Evolutionary conservation across 92 coral and sea anemone species (phyloP), one percentile per base, ranked within the genome.

Genomic region (Chrysogorgia sp.): DNA sequence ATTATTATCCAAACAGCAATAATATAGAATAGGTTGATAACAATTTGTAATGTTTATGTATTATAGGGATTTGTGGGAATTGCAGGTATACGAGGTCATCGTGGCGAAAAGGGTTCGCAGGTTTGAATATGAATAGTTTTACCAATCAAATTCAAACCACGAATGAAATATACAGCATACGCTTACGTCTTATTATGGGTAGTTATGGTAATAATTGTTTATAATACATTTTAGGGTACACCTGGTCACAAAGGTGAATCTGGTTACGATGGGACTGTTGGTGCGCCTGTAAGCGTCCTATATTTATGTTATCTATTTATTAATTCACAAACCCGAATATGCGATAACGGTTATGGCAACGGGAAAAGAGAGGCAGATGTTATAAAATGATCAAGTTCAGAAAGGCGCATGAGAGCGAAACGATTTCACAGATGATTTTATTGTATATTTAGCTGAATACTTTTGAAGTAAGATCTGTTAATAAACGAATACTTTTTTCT

Each of bases 271-370:
- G 76, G 76, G 2, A 24, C 25, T 12, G 40, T 24, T 25, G 76
- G 76, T 12, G 40, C 12, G 8, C 43, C 35, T 30, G 76, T 69
- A 69, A 69, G 76, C n/a, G n/a, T n/a, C n/a, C n/a, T n/a, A n/a
- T 29, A 69, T 23, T 19, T 41, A 17, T 40, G 33, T n/a, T 35
- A 12, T 40, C 33, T 28, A 48, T 47, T 25, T 48, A 34, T 2
- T 35, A 21, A 7, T 25, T 28, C n/a, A 61, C 10, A 60, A 34
- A 60, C 32, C 15, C 15, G 22, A 32, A n/a, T n/a, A n/a, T n/a
- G n/a, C n/a, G n/a, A n/a, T n/a, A n/a, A n/a, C n/a, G n/a, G n/a
- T n/a, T n/a, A n/a, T n/a, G n/a, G n/a, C n/a, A n/a, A n/a, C n/a
- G n/a, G n/a, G n/a, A n/a, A n/a, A n/a, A n/a, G n/a, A n/a, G n/a